Base-by-base conservation (phyloP, 2,797 vertebrate genomes). In the Rhincodon typus region DNA sequence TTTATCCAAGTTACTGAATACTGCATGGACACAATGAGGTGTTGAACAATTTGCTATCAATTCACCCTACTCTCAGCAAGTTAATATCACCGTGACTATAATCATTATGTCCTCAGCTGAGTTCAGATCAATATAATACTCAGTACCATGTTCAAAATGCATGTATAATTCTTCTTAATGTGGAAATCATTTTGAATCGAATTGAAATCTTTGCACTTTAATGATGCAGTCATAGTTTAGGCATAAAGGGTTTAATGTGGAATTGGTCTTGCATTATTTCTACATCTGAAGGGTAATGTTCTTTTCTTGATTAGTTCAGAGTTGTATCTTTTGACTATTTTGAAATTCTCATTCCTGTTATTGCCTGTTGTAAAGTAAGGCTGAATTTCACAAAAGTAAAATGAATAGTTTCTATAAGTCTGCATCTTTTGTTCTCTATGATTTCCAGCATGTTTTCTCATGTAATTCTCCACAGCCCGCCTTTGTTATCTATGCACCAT, bases 1-100 rank as follows among this genome's bases (percentile, higher is more conserved):
- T n/a, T 19, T 21, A n/a, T 66, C 17, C 57, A 91, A 38, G 86
- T n/a, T 91, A 91, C 17, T 66, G 15, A 38, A 62, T 62, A n/a
- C n/a, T 91, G n/a, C 34, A 91, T 17, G n/a, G 34, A 38, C 62
- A 66, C 88, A 38, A 66, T 67, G 34, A 91, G 17, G 15, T 66
- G 62, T 91, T 91, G 66, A 91, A 91, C 34, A 91, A 91, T 38
- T 91, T 91, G n/a, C 34, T 91, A 66, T 91, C n/a, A 91, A 66
- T 86, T 86, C 25, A 53, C 57, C n/a, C 34, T 91, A 21, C 50
- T 53, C 27, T 15, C 7, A 1, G 53, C 34, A 91, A 67, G 62
- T 91, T 91, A 91, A 10, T 91, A 91, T 67, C 88, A 67, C 57
- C 66, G 62, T 91, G 10, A 38, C 62, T 38, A 21, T 91, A 38